Base-by-base conservation (phyloP, 2,888 invertebrate genomes). In the Drosophila borealis region DNA sequence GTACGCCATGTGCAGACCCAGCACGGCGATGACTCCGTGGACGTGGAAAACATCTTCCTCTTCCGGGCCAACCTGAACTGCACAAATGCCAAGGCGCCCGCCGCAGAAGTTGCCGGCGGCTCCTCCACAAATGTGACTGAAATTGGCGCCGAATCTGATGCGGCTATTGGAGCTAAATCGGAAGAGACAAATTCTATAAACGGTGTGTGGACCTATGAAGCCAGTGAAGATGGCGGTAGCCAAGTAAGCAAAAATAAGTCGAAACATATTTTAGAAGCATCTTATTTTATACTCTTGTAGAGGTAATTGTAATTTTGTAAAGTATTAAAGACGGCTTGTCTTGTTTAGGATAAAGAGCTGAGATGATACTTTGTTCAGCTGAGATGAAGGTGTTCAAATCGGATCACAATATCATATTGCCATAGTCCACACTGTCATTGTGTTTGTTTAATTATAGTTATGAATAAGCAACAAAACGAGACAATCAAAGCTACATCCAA, bases 11-110 rank as follows among this genome's bases (percentile, higher is more conserved):
- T 78, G 42, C 80, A 80, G 73, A 80, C 80, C 9, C 80, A 80
- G 46, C 81, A 80, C 41, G 81, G 81, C 8, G 70, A 81, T 44
- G 70, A 44, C 5, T 50, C 73, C 2, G 81, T 76, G n/a, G 80
- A 80, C 45, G 50, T 70, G 34, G 59, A 73, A n/a, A 80, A 80
- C 62, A 80, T 80, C 14, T 81, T 92, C n/a, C 68, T 92, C 11
- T 80, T 91, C 53, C 80, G 56, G 48, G 57, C 65, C 64, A 70
- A 71, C 55, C 39, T 85, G 41, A 45, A 41, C 33, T 33, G 11
- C 49, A 45, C 34, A 50, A 39, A n/a, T 37, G 41, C 37, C 10
- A 44, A 36, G 9, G 21, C 13, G 19, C 19, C 39, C 37, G 14
- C 56, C 41, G 8, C 17, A 6, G 29, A 29, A 8, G 29, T 34